phyloP scores from a whole-genome alignment of 2,888 invertebrate species.

The Lymantria dispar region DNA sequence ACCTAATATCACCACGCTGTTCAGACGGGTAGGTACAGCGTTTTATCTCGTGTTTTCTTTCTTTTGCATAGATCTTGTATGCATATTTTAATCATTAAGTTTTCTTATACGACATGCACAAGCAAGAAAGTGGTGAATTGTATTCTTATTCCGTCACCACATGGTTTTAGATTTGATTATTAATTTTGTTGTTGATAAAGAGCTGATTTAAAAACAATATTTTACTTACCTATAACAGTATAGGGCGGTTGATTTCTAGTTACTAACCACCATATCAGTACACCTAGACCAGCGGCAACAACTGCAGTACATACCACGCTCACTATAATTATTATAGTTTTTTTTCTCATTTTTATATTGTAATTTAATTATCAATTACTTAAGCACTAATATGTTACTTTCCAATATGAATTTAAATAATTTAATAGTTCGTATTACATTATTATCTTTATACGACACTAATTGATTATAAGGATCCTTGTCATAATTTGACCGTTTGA shows the following conservation, averaged over 20 bases:
- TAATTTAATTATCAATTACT: not conserved
- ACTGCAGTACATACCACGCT: slow-evolving; percentile 28
- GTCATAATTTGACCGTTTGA: not conserved
- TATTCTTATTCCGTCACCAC: no score
- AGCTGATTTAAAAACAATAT: not conserved
- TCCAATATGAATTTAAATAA: not conserved
- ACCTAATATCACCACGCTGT: no score
- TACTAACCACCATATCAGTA: slow-evolving; percentile 53
- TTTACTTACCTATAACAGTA: slow-evolving; percentile 29
- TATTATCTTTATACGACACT: not conserved
- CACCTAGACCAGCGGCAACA: slow-evolving; percentile 41
- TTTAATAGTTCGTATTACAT: not conserved
- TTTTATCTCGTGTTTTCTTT: no score
- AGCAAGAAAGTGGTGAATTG: no score
- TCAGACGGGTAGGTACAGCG: no score
- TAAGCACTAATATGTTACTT: not conserved
- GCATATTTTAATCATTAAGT: no score
- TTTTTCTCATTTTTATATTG: slow-evolving; percentile 29
- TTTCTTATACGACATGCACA: no score
- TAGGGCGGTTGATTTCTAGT: slow-evolving; percentile 14
- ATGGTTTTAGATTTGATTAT: no score
- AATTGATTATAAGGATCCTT: not conserved
- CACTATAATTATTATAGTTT: slow-evolving; percentile 31
- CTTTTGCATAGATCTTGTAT: no score
- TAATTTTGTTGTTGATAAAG: no score